Evolutionary conservation across 2,888 invertebrate species (phyloP), one percentile per base, ranked within the genome.

Genomic region (Dendrolimus pini): DNA sequence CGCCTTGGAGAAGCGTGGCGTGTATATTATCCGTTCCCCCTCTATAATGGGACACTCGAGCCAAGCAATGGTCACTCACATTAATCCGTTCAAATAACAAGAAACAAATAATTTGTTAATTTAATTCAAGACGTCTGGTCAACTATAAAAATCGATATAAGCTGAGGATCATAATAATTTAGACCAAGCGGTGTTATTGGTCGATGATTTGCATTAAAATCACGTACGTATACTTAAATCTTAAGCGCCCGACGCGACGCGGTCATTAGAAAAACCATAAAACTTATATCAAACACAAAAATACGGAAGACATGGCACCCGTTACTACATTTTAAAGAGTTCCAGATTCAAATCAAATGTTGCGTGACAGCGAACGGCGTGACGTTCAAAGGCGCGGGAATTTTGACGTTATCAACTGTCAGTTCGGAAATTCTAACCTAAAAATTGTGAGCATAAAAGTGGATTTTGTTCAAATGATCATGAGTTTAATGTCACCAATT

Each of bases 301-400:
- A 47, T 47, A 47, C 9, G 47, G 47, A 47, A 47, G 47, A 81
- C 78, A 79, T 74, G 70, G 75, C 77, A 79, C 56, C 59, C 62
- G 62, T 83, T 83, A 83, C 71, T 72, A 71, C 74, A 78, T 77
- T 83, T 83, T 79, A 83, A 82, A 78, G 80, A 82, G 82, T 85
- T 83, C 81, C 80, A 83, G 80, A 87, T 87, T 83, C 79, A 78
- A 82, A 86, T 85, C 83, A 82, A 83, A 84, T 82, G 83, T 80
- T 66, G 81, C 85, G 83, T 85, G 87, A 86, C 85, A 47, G 47
- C 47, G 80, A 77, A 77, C 71, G 75, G 69, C 73, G 78, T 77
- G 72, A 78, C 77, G 75, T 73, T 72, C 73, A 30, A 74, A 79
- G 74, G 71, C 68, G 66, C 71, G 71, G 71, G 70, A 77, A 70